A percentile compares a stretch with the other conserved stretches of the same genome.
These are phyloP conservation scores for Urosaurus nigricauda DNA, from an alignment of 2,797 vertebrate genomes.

Conservation along the genomic window DNA sequence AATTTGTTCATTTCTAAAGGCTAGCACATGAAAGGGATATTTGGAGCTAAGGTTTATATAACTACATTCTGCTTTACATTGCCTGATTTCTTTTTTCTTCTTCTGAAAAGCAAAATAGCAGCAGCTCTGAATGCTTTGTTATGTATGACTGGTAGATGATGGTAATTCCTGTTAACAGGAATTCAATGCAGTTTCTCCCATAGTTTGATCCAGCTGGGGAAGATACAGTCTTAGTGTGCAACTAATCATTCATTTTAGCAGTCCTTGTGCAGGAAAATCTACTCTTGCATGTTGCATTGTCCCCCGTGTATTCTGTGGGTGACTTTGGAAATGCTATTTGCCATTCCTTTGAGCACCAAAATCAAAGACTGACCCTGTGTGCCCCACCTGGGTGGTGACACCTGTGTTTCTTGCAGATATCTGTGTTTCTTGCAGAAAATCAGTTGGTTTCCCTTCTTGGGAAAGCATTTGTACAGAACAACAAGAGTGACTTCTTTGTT, in stretches of 20 bases:
- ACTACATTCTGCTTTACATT: not conserved
- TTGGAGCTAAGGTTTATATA: conserved; percentile 13
- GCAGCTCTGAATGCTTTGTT: not conserved
- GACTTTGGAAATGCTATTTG: not conserved
- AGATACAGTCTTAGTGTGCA: not conserved
- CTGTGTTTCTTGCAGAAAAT: too few relatives aligned
- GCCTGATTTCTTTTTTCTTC: conserved; percentile 18
- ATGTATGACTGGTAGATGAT: not conserved
- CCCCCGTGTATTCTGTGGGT: not conserved
- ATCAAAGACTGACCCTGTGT: too few relatives aligned
- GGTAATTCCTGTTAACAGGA: not conserved
- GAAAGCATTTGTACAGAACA: too few relatives aligned
- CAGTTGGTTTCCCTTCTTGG: too few relatives aligned
- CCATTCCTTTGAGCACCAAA: not conserved
- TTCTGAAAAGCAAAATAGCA: not conserved
- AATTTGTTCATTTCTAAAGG: not conserved
- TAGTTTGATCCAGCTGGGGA: not conserved
- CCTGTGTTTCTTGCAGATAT: too few relatives aligned
- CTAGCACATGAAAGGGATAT: not conserved
- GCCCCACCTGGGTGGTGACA: too few relatives aligned
- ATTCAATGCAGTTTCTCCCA: not conserved
- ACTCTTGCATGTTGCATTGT: not conserved
- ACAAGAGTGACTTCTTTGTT: too few relatives aligned
- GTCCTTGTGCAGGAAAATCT: not conserved
- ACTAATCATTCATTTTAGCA: not conserved